A percentile compares a stretch with the other conserved stretches of the same genome.
phyloP scores from a whole-genome alignment of 2,888 invertebrate species.

The Quadriops clusia region DNA sequence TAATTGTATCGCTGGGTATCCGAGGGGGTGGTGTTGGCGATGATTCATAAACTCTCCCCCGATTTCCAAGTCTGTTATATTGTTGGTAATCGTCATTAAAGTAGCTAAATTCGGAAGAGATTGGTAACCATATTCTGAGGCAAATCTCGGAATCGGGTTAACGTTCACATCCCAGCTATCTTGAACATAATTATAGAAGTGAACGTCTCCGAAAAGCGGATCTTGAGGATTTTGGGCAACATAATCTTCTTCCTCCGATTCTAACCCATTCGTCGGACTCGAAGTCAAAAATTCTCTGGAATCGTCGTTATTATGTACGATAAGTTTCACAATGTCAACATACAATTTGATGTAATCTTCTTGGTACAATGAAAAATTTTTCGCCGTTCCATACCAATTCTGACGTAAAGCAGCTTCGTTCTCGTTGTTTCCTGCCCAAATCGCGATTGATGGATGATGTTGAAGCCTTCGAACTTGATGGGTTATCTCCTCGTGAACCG shows the following conservation, averaged over 20 bases:
- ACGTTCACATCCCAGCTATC: slow-evolving; percentile 71
- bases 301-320: slow-evolving; percentile 49
- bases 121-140: slow-evolving; percentile 94
- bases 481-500: slow-evolving; percentile 61
- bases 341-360: slow-evolving; percentile 76
- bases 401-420: slow-evolving; percentile 81
- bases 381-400: slow-evolving; percentile 56
- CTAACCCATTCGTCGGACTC: slow-evolving; percentile 81
- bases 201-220: slow-evolving; percentile 76
- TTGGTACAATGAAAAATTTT: slow-evolving; percentile 32
- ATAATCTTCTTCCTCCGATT: slow-evolving; percentile 62
- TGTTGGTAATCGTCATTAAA: slow-evolving; percentile 46
- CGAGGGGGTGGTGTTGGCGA: slow-evolving; percentile 78
- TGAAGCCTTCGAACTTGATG: slow-evolving; percentile 75
- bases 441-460: slow-evolving; percentile 72
- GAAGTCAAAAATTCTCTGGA: slow-evolving; percentile 66
- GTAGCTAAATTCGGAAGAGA: slow-evolving; percentile 68
- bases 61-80: slow-evolving; percentile 39
- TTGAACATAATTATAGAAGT: slow-evolving; percentile 75
- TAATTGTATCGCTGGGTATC: slow-evolving; percentile 50
- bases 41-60: slow-evolving; percentile 54
- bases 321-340: slow-evolving; percentile 57
- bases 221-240: slow-evolving; percentile 69
- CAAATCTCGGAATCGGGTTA: slow-evolving; percentile 75
- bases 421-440: slow-evolving; percentile 96